Evolutionary conservation across 2,888 invertebrate species (phyloP).

Genomic region (Linyphia triangularis): DNA sequence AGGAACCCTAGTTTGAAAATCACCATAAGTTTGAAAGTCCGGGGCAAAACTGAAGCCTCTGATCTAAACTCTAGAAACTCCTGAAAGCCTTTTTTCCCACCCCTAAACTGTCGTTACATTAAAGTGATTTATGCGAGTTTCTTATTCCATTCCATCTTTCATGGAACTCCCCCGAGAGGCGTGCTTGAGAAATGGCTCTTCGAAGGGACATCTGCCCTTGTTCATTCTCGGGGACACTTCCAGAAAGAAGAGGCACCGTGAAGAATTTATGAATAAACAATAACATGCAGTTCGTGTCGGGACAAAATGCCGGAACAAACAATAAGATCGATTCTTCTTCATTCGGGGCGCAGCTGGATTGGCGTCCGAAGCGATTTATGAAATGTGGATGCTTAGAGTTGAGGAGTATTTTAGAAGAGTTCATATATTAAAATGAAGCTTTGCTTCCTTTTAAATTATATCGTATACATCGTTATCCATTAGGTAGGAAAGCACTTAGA

Average conservation of each 20-base stretch:
- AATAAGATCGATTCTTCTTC: slow-evolving; percentile 18
- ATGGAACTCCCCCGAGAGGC: not conserved
- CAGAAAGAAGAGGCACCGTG: not conserved
- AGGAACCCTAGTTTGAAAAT: too few species aligned
- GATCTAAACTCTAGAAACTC: not conserved
- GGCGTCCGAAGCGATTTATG: not conserved
- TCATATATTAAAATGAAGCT: not conserved
- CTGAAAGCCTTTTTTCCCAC: not conserved
- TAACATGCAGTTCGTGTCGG: not conserved
- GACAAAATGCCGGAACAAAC: not conserved
- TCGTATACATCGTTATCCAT: not conserved
- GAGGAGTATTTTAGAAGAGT: not conserved
- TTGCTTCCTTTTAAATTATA: not conserved
- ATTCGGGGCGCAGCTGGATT: slow-evolving; percentile 47
- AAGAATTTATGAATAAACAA: slow-evolving; percentile 48
- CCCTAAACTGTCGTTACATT: not conserved
- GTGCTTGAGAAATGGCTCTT: slow-evolving; percentile 9
- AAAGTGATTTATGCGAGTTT: not conserved
- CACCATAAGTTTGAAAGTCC: too few species aligned
- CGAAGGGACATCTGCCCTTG: not conserved
- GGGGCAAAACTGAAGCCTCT: not conserved
- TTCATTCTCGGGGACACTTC: not conserved
- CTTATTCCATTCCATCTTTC: not conserved
- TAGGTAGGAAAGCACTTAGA: not conserved
- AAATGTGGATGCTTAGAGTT: too few species aligned